Conservation (phyloP, 2,113 vertebrate genomes). For the Pungitius pungitius region DNA sequence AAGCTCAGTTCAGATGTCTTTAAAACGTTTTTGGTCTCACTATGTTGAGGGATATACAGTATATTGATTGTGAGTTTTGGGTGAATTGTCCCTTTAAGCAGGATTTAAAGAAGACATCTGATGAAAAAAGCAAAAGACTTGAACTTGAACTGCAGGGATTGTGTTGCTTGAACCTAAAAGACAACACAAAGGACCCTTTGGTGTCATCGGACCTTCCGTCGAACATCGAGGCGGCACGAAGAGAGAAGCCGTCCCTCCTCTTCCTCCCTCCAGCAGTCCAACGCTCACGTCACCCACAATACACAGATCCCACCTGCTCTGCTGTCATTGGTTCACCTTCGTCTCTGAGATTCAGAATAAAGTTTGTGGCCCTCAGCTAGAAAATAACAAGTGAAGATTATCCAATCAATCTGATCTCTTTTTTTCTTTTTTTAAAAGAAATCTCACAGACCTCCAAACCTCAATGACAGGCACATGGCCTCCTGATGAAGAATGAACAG, state of each 20-base stretch:
- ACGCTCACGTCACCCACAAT: neutral
- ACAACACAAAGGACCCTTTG: neutral
- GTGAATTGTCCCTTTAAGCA: neutral
- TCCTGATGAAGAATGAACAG: neutral
- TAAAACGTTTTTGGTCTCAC: too few species aligned
- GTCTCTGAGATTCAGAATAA: too few species aligned
- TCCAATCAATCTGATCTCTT: too few species aligned
- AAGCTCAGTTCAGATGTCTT: too few species aligned
- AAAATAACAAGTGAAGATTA: too few species aligned
- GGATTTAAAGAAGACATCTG: neutral
- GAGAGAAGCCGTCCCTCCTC: neutral
- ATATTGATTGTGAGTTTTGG: neutral
- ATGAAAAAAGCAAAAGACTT: neutral
- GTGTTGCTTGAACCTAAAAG: neutral
- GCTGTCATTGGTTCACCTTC: conserved; percentile 12
- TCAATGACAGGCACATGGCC: too few species aligned
- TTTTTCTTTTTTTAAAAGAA: too few species aligned
- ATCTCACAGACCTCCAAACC: too few species aligned
- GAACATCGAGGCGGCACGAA: neutral
- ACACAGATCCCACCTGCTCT: neutral
- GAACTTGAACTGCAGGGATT: neutral
- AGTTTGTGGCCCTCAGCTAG: too few species aligned
- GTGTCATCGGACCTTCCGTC: neutral
- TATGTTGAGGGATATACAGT: neutral
- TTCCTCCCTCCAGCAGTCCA: neutral